These are phyloP conservation scores for Stenichneumon culpator DNA, from an alignment of 2,888 invertebrate species.

Conservation along the genomic window DNA sequence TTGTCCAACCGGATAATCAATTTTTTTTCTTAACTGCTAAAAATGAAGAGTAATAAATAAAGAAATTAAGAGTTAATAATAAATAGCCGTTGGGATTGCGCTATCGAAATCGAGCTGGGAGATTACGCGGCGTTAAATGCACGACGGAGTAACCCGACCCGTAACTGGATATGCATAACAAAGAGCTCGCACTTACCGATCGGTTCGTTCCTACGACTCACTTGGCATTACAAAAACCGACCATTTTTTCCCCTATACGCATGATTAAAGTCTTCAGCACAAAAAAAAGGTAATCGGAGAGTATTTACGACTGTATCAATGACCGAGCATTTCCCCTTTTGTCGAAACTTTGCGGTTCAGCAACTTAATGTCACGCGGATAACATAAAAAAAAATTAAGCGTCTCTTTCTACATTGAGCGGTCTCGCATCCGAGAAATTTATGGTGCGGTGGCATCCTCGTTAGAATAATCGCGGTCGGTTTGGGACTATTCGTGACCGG, in stretches of 20 bases:
- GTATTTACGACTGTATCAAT: neutral
- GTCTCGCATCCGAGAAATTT: conserved; percentile 26
- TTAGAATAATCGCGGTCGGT: no score
- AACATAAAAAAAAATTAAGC: conserved; percentile 38
- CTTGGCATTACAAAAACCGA: neutral
- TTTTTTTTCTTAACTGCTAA: no score
- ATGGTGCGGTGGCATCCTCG: neutral
- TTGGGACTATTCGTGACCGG: neutral
- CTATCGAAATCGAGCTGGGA: conserved; percentile 17
- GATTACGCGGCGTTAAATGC: conserved; percentile 24
- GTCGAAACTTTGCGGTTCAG: neutral
- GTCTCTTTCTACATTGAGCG: no score
- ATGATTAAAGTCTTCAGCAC: neutral
- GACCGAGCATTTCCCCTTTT: neutral
- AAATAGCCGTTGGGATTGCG: neutral
- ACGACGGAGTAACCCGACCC: conserved; percentile 6
- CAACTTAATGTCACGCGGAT: conserved; percentile 3
- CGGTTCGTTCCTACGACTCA: neutral
- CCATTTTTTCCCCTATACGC: neutral
- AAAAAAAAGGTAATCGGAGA: neutral
- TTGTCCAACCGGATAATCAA: no score
- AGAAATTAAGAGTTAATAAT: no score
- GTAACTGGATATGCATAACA: neutral
- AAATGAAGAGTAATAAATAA: no score
- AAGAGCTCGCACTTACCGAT: neutral